phyloP scores from a whole-genome alignment of 1,140 invertebrate genomes.

The Drosophila carrolli region DNA sequence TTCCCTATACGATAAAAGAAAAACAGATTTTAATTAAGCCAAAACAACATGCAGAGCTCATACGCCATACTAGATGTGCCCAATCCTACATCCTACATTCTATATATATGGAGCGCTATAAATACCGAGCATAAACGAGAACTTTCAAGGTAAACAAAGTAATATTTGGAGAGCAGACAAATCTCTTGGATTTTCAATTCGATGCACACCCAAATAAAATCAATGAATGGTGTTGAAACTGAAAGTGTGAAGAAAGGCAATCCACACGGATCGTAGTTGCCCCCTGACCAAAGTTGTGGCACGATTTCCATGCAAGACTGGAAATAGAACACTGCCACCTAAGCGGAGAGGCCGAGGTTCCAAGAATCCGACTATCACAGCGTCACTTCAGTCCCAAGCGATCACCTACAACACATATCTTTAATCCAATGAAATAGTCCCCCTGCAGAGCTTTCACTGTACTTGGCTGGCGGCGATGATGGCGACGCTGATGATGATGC shows the following conservation, averaged over 20 bases:
- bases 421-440: slow-evolving; percentile 12
- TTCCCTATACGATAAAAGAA: slow-evolving; percentile 44
- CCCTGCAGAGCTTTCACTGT: slow-evolving; percentile 27
- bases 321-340: slow-evolving; percentile 62
- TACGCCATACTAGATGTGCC: slow-evolving; percentile 29
- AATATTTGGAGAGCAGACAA: slow-evolving; percentile 60
- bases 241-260: slow-evolving; percentile 42
- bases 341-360: slow-evolving; percentile 12
- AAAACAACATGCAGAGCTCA: slow-evolving; percentile 59
- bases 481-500: slow-evolving; percentile 16
- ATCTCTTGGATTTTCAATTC: slow-evolving; percentile 50
- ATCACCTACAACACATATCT: slow-evolving; percentile 22
- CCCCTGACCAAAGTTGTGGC: slow-evolving; percentile 23
- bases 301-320: slow-evolving; percentile 60
- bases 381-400: slow-evolving; percentile 1
- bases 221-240: slow-evolving; percentile 32
- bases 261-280: background rate
- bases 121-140: slow-evolving; percentile 59
- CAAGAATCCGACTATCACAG: slow-evolving; percentile 43
- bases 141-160: slow-evolving; percentile 80
- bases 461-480: slow-evolving; percentile 12
- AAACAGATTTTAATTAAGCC: slow-evolving; percentile 76
- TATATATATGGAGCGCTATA: slow-evolving; percentile 53
- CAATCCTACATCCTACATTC: slow-evolving; percentile 27
- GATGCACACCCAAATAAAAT: slow-evolving; percentile 26